Base-by-base conservation (phyloP, 2,888 invertebrate genomes). In the Macropis europaea region DNA sequence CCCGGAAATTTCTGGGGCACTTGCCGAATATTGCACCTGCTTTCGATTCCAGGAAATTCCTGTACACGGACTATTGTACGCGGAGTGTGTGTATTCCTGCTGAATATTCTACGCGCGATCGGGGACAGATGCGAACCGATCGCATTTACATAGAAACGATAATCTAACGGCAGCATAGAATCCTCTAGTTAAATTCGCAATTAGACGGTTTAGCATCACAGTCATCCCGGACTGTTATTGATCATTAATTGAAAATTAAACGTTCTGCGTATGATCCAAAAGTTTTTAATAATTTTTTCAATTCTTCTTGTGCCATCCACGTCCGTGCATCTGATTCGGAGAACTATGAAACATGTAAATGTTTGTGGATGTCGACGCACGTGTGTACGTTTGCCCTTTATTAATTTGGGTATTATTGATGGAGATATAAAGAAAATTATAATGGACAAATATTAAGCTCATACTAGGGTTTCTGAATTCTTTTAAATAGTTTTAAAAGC, bases 51-150 rank as follows among this genome's bases (percentile, higher is more conserved):
- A 34, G 50, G 63, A 53, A 30, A 63, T 72, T 72, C 57, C 47
- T 42, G 32, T 5, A 13, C 62, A 9, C 17, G 2, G 43, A 34
- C 50, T 24, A 56, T 70, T 47, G 56, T 43, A 43, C 47, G 30
- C 15, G 13, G 26, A 45, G 61, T 70, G 50, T 56, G 61, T 70
- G 50, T 56, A 62, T 45, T 57, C 53, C 62, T 57, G 28, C 57
- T 72, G 72, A 72, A 72, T 71, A 71, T 72, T 72, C 71, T 57
- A 62, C 52, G 36, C 22, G 61, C 6, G 71, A 72, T 62, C 63
- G 57, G 70, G 62, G 54, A 71, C 56, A 40, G 54, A 73, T 61
- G 60, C 56, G 52, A 60, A 36, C 50, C 52, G 66, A 73, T 73
- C 60, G 66, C 48, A 73, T 73, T 73, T 73, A 34, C 60, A 61